Conservation (phyloP, 2,888 invertebrate genomes). For the Kryphioiulus occultus region DNA sequence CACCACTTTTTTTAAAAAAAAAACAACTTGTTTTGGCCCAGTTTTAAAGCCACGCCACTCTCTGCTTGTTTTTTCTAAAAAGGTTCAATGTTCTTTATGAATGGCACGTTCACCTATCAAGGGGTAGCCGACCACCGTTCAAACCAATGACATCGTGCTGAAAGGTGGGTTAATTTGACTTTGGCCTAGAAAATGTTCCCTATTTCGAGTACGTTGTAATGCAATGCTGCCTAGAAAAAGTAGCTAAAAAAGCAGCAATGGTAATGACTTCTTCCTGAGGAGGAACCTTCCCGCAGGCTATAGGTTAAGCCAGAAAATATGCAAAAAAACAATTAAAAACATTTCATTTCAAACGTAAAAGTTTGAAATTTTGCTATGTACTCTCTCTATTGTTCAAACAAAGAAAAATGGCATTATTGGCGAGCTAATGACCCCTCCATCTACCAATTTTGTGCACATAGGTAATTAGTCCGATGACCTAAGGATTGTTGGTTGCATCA, state of each 20-base stretch:
- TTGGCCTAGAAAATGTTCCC: background rate
- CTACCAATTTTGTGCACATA: background rate
- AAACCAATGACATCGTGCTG: background rate
- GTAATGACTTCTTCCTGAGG: background rate
- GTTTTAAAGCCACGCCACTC: background rate
- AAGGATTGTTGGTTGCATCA: background rate
- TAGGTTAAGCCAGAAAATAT: background rate
- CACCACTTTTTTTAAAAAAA: background rate
- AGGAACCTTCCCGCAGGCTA: background rate
- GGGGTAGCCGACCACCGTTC: background rate
- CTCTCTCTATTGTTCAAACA: background rate
- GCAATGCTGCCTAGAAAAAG: background rate
- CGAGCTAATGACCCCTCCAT: background rate
- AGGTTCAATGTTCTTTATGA: background rate
- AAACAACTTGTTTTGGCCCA: background rate
- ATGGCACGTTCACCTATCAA: background rate
- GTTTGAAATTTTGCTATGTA: background rate
- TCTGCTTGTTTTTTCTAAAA: background rate
- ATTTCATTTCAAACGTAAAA: background rate
- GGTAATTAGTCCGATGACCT: background rate
- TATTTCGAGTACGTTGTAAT: background rate
- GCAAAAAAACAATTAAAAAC: background rate
- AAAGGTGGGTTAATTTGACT: conserved; percentile 20
- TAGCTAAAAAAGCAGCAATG: background rate
- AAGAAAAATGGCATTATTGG: background rate